phyloP scores from a whole-genome alignment of 2,113 vertebrate genomes.

The Poecile atricapillus region DNA sequence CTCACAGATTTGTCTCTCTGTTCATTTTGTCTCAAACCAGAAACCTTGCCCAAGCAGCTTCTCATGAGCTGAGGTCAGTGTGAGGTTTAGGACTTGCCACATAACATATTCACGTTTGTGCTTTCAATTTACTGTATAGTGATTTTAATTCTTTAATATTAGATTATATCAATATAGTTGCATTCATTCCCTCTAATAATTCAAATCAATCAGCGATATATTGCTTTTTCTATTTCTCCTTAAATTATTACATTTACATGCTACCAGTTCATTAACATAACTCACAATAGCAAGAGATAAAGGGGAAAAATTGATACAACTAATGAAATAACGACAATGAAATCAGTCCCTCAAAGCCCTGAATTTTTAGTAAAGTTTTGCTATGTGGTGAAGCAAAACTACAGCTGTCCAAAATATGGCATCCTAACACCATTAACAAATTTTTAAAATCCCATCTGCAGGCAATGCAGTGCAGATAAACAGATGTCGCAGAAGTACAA shows the following conservation, averaged over 20 bases:
- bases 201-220: slow-evolving; percentile 39
- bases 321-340: slow-evolving; percentile 16
- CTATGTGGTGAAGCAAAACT: slow-evolving; percentile 48
- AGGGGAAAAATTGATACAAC: neutral
- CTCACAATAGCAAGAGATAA: neutral
- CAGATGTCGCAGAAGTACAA: slow-evolving; percentile 68
- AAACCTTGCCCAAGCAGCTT: slow-evolving; percentile 55
- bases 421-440: slow-evolving; percentile 39
- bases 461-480: slow-evolving; percentile 47
- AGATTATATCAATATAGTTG: slow-evolving; percentile 15
- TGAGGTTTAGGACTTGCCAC: slow-evolving; percentile 51
- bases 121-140: slow-evolving; percentile 60
- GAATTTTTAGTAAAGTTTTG: slow-evolving; percentile 50
- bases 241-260: neutral
- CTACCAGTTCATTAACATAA: slow-evolving; percentile 1
- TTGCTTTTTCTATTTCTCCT: slow-evolving; percentile 36
- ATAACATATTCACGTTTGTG: slow-evolving; percentile 41
- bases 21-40: slow-evolving; percentile 54
- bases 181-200: slow-evolving; percentile 52
- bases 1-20: slow-evolving; percentile 6
- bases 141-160: slow-evolving; percentile 59
- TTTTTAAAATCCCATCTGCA: slow-evolving; percentile 68
- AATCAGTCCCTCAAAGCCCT: slow-evolving; percentile 34
- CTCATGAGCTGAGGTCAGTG: slow-evolving; percentile 50
- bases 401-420: slow-evolving; percentile 71